Evolutionary conservation across 37 sponge, comb jelly and placozoan genomes (phyloP), one percentile per base, ranked within the genome.

Genomic region (Diacarnus erythraeanus): DNA sequence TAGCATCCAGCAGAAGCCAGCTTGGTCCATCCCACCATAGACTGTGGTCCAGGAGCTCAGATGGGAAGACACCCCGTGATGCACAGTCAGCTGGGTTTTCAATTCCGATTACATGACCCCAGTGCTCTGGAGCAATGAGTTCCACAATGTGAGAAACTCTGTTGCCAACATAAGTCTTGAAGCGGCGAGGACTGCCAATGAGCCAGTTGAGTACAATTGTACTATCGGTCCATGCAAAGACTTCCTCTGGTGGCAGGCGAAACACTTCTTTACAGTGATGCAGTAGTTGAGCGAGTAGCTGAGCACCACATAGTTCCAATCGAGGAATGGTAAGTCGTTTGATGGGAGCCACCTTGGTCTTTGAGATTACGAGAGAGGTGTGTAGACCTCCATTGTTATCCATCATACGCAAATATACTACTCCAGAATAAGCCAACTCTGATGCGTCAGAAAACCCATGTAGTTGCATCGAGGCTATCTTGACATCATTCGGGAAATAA

Each of bases 291-390:
- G 83, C 64, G 1, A 82, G 54, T 2, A 74, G 25, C 35, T 41
- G 56, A 44, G 83, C 83, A 3, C 83, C 74, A 74, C 83, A 82
- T 1, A 74, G 75, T n/a, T 82, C 75, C 4, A 82, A 54, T 4
- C 83, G 21, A 26, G 83, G 83, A 26, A 82, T 82, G 1, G 75
- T 74, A 15, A 44, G 43, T 22, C 66, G 15, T 42, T 82, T 82
- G 68, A 82, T 82, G 5, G 83, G 75, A 33, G 83, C 82, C 17
- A 82, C 83, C 26, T 42, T 82, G 64, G 64, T 77, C 23, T 77
- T 77, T 27, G 77, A 35, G 2, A 61, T 35, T 3, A 84, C 78
- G 2, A 84, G 8, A 31, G 68, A 67, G 6, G 37, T 67, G 37
- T 67, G 68, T 3, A 67, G 6, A 5, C 5, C 5, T 30, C 68